These are phyloP conservation scores for Helicoverpa armigera DNA, from an alignment of 1,140 invertebrate species.

Conservation along the genomic window DNA sequence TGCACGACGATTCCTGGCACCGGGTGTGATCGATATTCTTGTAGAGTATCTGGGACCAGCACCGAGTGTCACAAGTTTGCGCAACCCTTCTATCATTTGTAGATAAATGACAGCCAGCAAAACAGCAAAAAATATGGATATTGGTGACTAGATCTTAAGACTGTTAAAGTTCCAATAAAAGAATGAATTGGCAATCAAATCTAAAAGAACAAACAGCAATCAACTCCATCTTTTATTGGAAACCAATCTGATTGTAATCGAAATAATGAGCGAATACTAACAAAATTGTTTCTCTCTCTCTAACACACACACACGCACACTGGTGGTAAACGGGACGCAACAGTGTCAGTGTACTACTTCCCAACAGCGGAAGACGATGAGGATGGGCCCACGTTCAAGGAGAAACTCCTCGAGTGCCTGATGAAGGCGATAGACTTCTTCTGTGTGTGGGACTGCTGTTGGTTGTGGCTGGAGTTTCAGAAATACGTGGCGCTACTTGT, in stretches of 20 bases:
- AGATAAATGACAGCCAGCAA: constrained; percentile 82
- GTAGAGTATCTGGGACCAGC: constrained; percentile 48
- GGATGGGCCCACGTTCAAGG: constrained; percentile 95
- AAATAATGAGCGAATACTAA: constrained; percentile 87
- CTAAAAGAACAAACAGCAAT: not conserved
- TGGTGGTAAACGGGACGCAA: constrained; percentile 82
- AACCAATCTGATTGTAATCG: constrained; percentile 50
- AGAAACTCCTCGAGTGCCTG: constrained; percentile 91
- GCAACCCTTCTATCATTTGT: constrained; percentile 49
- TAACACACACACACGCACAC: constrained; percentile 81
- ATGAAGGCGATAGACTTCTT: constrained; percentile 96
- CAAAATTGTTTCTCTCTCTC: constrained; percentile 80
- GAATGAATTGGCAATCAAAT: constrained; percentile 27
- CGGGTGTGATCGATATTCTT: constrained; percentile 37
- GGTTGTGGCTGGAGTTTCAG: constrained; percentile 96
- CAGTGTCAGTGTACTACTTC: constrained; percentile 98
- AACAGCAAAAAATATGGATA: constrained; percentile 84
- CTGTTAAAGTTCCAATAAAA: constrained; percentile 46
- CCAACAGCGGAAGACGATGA: constrained; percentile 95
- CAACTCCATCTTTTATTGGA: constrained; percentile 59
- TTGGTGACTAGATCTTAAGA: constrained; percentile 68
- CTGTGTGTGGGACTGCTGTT: constrained; percentile 99
- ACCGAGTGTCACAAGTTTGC: constrained; percentile 57
- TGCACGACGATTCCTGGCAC: constrained; percentile 61
- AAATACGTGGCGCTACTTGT: constrained; percentile 96